Base-by-base conservation (phyloP, 2,888 invertebrate species). In the Epirrita christyi region DNA sequence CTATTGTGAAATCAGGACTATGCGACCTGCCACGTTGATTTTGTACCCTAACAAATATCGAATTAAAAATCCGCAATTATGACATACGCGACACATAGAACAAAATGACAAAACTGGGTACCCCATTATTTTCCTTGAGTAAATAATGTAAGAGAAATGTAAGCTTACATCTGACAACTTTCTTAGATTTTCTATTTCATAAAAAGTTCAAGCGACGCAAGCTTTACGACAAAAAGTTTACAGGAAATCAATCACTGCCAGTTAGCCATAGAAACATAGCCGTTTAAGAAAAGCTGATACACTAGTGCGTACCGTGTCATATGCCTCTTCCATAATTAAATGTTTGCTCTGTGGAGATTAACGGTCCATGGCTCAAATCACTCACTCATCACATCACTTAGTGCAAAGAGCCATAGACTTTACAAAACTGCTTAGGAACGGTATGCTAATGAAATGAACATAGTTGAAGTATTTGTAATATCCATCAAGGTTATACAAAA, bases 291-390 rank as follows among this genome's bases (percentile, higher is more conserved):
- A 32, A 38, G 47, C 38, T 47, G 47, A 10, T 5, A 38, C 47
- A 48, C 38, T 48, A n/a, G n/a, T n/a, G n/a, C n/a, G n/a, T n/a
- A n/a, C n/a, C n/a, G 52, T 32, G 9, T 32, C 66, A 61, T 68
- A 61, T 67, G 55, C 64, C 66, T 61, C 61, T 71, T 67, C 72
- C 72, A 68, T 61, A 64, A 55, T 64, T 60, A 61, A 66, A 45
- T 67, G 4, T 2, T 3, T 21, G 58, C 49, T 64, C 58, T 55
- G 42, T 40, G n/a, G 29, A 41, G 49, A 42, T 32, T 34, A 41
- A 49, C 49, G 42, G 49, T 32, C 32, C 8, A 32, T 8, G 8
- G 7, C 8, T 32, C 32, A 7, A 13, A 38, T 38, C 38, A 38
- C 37, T 37, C n/a, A 37, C 38, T 38, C 38, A 29, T 9, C 6